Conservation (phyloP, 2,797 vertebrate genomes). For the Anomalospiza imberbis region DNA sequence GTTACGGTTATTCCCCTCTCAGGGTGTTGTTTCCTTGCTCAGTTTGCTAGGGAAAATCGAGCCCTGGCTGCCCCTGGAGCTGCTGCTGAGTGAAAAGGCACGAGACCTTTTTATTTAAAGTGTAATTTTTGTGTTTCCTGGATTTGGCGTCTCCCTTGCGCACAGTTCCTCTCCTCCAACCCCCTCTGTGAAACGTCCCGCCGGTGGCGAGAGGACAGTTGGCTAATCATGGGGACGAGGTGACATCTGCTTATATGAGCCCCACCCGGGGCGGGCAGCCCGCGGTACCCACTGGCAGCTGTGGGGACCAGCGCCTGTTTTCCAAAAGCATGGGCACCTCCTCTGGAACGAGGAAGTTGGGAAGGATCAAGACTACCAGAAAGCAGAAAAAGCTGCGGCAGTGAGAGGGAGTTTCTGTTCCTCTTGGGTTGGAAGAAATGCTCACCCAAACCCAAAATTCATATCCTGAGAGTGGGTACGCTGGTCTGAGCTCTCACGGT, state of each 20-base stretch:
- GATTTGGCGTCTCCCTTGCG: not conserved
- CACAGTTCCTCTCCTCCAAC: not conserved
- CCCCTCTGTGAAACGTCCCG: rapidly evolving
- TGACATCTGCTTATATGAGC: not conserved
- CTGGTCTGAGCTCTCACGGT: not conserved
- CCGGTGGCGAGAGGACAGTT: not conserved
- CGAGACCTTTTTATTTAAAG: not conserved
- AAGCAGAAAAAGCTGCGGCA: rapidly evolving
- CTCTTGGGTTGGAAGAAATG: not conserved
- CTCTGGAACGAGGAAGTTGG: rapidly evolving
- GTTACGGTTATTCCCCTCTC: not conserved
- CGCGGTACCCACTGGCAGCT: rapidly evolving
- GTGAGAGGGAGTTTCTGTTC: not conserved
- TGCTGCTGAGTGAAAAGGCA: not conserved
- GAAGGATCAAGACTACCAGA: not conserved
- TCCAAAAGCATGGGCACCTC: not conserved
- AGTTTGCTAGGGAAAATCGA: not conserved
- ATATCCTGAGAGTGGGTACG: rapidly evolving
- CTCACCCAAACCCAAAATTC: not conserved
- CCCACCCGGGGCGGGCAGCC: rapidly evolving
- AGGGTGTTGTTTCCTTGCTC: not conserved
- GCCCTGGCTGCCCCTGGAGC: not conserved
- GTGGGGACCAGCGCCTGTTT: rapidly evolving
- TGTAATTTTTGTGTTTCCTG: not conserved
- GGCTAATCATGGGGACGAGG: not conserved